phyloP scores from a whole-genome alignment of 2,888 invertebrate genomes.

The Gari tellinella region DNA sequence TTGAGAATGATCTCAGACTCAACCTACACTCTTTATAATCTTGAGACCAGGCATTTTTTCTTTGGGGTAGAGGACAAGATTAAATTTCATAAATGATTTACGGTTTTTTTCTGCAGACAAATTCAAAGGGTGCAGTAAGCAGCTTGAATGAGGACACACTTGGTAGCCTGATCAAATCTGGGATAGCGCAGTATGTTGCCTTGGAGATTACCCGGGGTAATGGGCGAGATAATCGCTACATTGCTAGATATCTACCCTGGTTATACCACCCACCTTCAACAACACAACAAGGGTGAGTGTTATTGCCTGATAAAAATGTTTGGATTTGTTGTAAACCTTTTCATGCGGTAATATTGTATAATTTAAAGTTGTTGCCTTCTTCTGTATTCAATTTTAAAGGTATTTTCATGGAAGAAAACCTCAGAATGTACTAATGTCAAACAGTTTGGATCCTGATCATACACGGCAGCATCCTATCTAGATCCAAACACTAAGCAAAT shows the following conservation, averaged over 20 bases:
- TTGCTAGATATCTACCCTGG: slow-evolving; percentile 95
- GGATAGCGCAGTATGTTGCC: slow-evolving; percentile 92
- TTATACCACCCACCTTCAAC: slow-evolving; percentile 92
- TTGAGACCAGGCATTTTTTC: not conserved
- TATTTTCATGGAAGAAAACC: too few relatives aligned
- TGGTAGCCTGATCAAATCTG: slow-evolving; percentile 98
- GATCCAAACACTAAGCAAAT: too few relatives aligned
- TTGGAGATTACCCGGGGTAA: slow-evolving; percentile 95
- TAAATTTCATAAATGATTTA: not conserved
- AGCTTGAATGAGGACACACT: slow-evolving; percentile 94
- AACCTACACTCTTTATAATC: not conserved
- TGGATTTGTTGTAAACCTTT: too few relatives aligned
- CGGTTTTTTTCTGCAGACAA: slow-evolving; percentile 86
- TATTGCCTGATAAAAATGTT: too few relatives aligned
- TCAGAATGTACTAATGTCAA: too few relatives aligned
- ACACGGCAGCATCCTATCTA: too few relatives aligned
- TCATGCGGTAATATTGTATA: too few relatives aligned
- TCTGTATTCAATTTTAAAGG: too few relatives aligned
- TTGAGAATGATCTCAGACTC: too few relatives aligned
- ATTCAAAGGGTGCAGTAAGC: slow-evolving; percentile 87
- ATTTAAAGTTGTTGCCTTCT: too few relatives aligned
- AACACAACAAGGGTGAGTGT: slow-evolving; percentile 92
- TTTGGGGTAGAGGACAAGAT: not conserved
- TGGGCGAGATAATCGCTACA: slow-evolving; percentile 91
- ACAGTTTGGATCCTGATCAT: too few relatives aligned